Percentiles rank a stretch among this genome's conserved stretches.
phyloP scores from a whole-genome alignment of 2,797 vertebrate species.

The Syngnathus rostellatus region DNA sequence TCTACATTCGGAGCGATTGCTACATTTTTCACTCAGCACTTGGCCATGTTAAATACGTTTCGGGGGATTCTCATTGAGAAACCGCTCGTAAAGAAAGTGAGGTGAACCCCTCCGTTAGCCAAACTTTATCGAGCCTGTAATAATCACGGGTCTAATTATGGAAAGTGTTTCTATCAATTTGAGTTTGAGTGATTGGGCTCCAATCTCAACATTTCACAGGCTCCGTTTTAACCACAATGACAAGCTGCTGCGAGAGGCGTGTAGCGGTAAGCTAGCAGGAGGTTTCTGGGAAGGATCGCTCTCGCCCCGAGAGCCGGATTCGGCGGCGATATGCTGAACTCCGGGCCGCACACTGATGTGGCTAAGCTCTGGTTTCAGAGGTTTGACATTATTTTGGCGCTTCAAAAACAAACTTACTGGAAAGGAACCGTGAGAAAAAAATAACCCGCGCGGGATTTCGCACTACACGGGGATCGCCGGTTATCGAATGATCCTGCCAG shows the following conservation, averaged over 20 bases:
- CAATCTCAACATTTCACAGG: slow-evolving; percentile 31
- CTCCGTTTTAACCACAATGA: slow-evolving; percentile 50
- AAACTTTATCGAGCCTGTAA: slow-evolving; percentile 59
- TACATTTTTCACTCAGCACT: slow-evolving; percentile 44
- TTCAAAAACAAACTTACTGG: slow-evolving; percentile 59
- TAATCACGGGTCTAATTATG: slow-evolving; percentile 65
- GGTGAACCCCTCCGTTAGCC: slow-evolving; percentile 43
- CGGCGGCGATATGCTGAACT: slow-evolving; percentile 57
- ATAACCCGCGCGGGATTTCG: slow-evolving; percentile 20
- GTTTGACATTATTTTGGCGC: slow-evolving; percentile 66
- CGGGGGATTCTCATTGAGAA: slow-evolving; percentile 11
- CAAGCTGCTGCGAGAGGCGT: slow-evolving; percentile 43
- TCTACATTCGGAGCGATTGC: slow-evolving; percentile 51
- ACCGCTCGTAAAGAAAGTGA: slow-evolving; percentile 29
- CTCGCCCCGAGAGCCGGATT: slow-evolving; percentile 42
- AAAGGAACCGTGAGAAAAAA: slow-evolving; percentile 65
- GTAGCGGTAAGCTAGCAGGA: slow-evolving; percentile 40
- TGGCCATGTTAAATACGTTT: slow-evolving; percentile 11
- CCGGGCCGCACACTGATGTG: slow-evolving; percentile 63
- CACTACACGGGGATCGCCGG: neutral
- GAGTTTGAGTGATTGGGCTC: slow-evolving; percentile 43
- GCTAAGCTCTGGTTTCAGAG: slow-evolving; percentile 59
- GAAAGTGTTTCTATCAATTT: slow-evolving; percentile 66
- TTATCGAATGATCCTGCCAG: slow-evolving; percentile 3
- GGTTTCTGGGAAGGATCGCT: slow-evolving; percentile 51